Evolutionary conservation across 2,888 invertebrate species (phyloP).

Genomic region (Plebejus argus): DNA sequence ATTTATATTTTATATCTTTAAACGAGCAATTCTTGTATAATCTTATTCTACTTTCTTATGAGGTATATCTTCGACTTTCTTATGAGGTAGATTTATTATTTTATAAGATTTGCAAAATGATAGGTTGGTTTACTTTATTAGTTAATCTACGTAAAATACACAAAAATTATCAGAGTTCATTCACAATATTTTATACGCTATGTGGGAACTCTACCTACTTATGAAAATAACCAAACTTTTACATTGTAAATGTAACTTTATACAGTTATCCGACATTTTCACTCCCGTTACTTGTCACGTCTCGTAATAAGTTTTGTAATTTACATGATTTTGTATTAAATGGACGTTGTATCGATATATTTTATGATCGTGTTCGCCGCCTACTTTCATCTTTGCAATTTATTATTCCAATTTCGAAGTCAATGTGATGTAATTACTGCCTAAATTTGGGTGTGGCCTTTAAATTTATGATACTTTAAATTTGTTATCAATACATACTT

Average conservation of each 20-base stretch:
- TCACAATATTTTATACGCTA: too few species aligned
- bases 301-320: neutral
- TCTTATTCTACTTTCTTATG: neutral
- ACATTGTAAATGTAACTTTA: neutral
- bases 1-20: neutral
- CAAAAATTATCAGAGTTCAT: too few species aligned
- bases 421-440: slow-evolving; percentile 11
- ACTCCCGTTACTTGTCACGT: slow-evolving; percentile 14
- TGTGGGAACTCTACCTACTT: neutral
- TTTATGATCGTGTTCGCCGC: slow-evolving; percentile 10
- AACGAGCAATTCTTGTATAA: too few species aligned
- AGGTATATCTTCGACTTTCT: neutral
- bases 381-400: slow-evolving; percentile 30
- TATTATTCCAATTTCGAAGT: neutral
- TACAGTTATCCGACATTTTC: neutral
- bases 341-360: slow-evolving; percentile 8
- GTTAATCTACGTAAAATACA: too few species aligned
- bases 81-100: too few species aligned
- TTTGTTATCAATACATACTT: too few species aligned
- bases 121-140: too few species aligned
- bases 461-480: neutral
- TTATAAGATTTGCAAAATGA: too few species aligned
- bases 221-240: neutral
- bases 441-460: neutral
- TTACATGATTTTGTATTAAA: slow-evolving; percentile 20